Percentiles rank a stretch among this genome's conserved stretches.
Conservation (phyloP, 2,888 invertebrate genomes). For the Andrena haemorrhoa region DNA sequence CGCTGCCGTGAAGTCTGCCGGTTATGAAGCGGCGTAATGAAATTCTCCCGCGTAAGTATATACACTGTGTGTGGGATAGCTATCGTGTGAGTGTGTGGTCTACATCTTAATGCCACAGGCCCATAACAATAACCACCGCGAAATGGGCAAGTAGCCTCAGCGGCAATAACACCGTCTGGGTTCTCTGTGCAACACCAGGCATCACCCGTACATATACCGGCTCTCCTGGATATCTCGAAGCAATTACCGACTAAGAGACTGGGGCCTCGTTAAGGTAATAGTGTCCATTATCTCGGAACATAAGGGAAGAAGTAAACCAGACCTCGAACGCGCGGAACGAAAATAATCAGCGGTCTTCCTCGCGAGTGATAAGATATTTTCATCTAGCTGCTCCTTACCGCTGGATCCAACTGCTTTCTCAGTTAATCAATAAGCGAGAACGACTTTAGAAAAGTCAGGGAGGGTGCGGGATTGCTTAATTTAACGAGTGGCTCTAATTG, state of each 20-base stretch:
- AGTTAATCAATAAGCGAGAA: not conserved
- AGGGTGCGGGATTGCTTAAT: too few species aligned
- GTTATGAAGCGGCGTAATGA: slow-evolving; percentile 82
- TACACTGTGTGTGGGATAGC: slow-evolving; percentile 65
- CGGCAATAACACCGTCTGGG: slow-evolving; percentile 82
- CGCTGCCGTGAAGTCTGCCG: slow-evolving; percentile 72
- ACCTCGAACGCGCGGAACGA: slow-evolving; percentile 73
- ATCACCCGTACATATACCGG: slow-evolving; percentile 63
- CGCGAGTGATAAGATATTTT: slow-evolving; percentile 59
- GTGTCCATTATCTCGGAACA: slow-evolving; percentile 82
- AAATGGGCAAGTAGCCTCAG: slow-evolving; percentile 81
- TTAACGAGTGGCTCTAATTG: not conserved
- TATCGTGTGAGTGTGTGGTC: slow-evolving; percentile 77
- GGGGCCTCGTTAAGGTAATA: slow-evolving; percentile 83
- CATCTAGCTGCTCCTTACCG: slow-evolving; percentile 7
- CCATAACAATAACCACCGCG: slow-evolving; percentile 83
- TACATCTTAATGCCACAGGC: slow-evolving; percentile 84
- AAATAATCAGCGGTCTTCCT: slow-evolving; percentile 74
- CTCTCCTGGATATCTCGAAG: slow-evolving; percentile 81
- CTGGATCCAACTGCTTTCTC: not conserved
- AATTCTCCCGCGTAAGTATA: slow-evolving; percentile 75
- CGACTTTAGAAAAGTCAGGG: not conserved
- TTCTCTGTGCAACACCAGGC: slow-evolving; percentile 76
- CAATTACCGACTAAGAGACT: slow-evolving; percentile 84
- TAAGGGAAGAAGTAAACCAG: slow-evolving; percentile 82